Base-by-base conservation (phyloP, 2,797 vertebrate genomes). In the Fratercula arctica region DNA sequence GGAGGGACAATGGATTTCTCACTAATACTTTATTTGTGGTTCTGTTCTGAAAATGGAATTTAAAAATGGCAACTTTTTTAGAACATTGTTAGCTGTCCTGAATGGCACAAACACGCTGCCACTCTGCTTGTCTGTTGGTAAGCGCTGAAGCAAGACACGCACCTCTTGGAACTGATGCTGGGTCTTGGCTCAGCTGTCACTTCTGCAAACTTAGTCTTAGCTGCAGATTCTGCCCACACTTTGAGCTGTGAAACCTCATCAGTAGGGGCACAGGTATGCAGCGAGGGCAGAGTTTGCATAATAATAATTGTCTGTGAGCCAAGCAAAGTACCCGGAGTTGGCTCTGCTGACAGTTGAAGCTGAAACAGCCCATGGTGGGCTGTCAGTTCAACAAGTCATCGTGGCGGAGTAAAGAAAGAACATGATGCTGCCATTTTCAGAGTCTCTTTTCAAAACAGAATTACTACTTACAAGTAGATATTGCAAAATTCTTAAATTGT, bases 31-130 rank as follows among this genome's bases (percentile, higher is more conserved):
- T 68, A 18, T 46, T 69, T 17, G 28, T 83, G 54, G 50, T 89
- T 94, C 88, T 96, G 82, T 92, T 83, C 61, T 95, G 92, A 96
- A 96, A 95, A 89, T 33, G 35, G 33, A 67, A 73, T 87, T 91
- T 59, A 0, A 59, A 94, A 86, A 63, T 91, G 68, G 53, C 70
- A 73, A 4, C 11, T 85, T 70, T 81, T 85, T 35, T 37, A 64
- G 73, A 57, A 11, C 13, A 29, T 2, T 5, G 20, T 63, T 70
- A 59, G 25, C 41, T 57, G 67, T 46, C 59, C 16, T n/a, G 50
- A 25, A 9, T 11, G 59, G 48, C 66, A 37, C 45, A 54, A 59
- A 35, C 25, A 29, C 0, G 3, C 25, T 3, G 9, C 46, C 46
- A 3, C 73, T 93, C 48, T 74, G 46, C 67, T 67, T 0, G 0